Evolutionary conservation across 1,140 invertebrate genomes (phyloP).

Genomic region (Platorchestia sp.): DNA sequence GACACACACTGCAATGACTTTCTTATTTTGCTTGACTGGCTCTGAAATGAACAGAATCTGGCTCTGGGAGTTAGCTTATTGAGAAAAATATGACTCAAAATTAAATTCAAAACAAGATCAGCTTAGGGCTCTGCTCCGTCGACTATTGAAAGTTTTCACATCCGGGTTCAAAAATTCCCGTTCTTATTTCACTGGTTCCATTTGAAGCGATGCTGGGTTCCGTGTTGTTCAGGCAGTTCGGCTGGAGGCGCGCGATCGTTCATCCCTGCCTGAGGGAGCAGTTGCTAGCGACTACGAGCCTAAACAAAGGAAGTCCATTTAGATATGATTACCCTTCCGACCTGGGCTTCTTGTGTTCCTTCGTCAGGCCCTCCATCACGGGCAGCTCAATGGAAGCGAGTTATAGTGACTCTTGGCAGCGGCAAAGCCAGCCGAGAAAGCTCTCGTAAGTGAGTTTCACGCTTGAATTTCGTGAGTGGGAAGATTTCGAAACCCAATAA

Average conservation of each 20-base stretch:
- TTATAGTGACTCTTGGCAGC: slow-evolving; percentile 20
- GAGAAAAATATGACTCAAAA: too few relatives aligned
- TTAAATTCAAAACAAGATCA: too few relatives aligned
- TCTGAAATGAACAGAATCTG: too few relatives aligned
- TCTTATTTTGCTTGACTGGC: too few relatives aligned
- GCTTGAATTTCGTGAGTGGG: background rate
- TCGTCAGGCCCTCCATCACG: background rate
- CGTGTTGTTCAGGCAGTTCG: background rate
- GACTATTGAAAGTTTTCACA: background rate
- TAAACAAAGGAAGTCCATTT: slow-evolving; percentile 51
- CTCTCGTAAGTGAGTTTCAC: background rate
- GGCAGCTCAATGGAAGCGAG: slow-evolving; percentile 10
- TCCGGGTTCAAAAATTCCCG: background rate
- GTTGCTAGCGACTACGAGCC: background rate
- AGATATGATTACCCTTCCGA: slow-evolving; percentile 54
- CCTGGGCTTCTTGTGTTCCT: slow-evolving; percentile 42
- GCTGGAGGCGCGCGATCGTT: background rate
- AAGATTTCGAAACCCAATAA: background rate
- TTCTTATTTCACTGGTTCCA: background rate
- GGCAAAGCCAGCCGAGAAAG: background rate
- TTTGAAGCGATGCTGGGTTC: background rate
- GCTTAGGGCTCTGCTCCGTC: too few relatives aligned
- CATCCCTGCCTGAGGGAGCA: background rate
- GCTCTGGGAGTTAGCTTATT: too few relatives aligned
- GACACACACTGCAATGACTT: too few relatives aligned